Base-by-base conservation (phyloP, 2,797 vertebrate species). In the Mareca strepera region DNA sequence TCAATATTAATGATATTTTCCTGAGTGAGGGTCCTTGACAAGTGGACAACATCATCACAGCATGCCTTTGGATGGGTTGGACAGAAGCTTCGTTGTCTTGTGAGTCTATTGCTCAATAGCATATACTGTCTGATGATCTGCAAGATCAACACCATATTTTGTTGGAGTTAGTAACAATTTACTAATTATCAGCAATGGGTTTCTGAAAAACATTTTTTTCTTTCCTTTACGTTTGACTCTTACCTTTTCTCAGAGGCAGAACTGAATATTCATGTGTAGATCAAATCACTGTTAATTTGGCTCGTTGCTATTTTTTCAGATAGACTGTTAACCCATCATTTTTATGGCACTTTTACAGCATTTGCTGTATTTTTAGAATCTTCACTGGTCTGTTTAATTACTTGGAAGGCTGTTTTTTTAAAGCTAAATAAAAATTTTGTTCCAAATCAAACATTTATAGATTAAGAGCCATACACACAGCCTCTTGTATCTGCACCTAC, bases 161-260 rank as follows among this genome's bases (percentile, higher is more conserved):
- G 86, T 37, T 94, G 76, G 86, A 93, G 72, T 82, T 93, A 39
- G 55, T 78, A 90, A 96, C 12, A 39, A 94, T 88, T 97, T 85
- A 76, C 52, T 95, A 91, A 96, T 90, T 97, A 96, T 83, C 78
- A 91, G 44, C 77, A 93, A 68, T 6, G 10, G 43, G 6, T 60
- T 96, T 94, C 82, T 94, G 68, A 81, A 95, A 96, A 97, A 93
- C 21, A 33, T 77, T 96, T 95, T 95, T 96, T 96, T 90, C 44
- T 97, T 97, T 87, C 66, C 41, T 70, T 91, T 92, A 85, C 75
- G 44, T 92, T 94, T 88, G 35, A 88, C 86, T 93, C 78, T 85
- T 90, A 85, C 64, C 88, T 97, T 89, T 96, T 50, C 92, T 96
- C 50, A 91, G 64, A 94, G 82, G 22, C 75, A 86, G 17, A 94